Conservation (phyloP, 1,140 invertebrate genomes). For the Leptinotarsa undecemlineata region DNA sequence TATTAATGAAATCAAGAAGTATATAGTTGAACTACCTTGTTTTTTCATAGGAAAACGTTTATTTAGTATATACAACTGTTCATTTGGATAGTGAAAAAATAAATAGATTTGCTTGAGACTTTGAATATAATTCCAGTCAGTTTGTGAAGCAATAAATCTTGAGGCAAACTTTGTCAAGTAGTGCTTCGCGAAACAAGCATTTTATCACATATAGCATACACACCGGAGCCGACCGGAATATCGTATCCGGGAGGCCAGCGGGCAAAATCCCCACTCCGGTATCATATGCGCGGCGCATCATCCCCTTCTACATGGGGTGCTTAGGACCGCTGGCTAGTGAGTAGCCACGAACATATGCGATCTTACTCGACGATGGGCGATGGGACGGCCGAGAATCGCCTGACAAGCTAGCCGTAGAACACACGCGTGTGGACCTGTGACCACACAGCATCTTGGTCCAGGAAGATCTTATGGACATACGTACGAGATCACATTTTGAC, state of each 20-base stretch:
- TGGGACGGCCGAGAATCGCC: slow-evolving; percentile 44
- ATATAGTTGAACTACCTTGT: too few relatives aligned
- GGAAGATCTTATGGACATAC: slow-evolving; percentile 26
- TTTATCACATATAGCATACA: slow-evolving; percentile 9
- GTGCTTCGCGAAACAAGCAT: background rate
- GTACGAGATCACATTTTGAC: slow-evolving; percentile 15
- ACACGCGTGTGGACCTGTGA: slow-evolving; percentile 56
- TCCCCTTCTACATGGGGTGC: slow-evolving; percentile 48
- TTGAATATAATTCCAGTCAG: too few relatives aligned
- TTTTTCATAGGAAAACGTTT: too few relatives aligned
- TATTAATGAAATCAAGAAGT: too few relatives aligned
- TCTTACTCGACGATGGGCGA: slow-evolving; percentile 41
- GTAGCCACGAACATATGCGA: slow-evolving; percentile 49
- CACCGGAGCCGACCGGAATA: slow-evolving; percentile 47
- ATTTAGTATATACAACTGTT: too few relatives aligned
- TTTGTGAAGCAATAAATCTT: too few relatives aligned
- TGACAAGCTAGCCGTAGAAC: slow-evolving; percentile 48
- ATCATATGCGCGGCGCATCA: slow-evolving; percentile 46
- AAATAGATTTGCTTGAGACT: too few relatives aligned
- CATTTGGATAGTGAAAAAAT: too few relatives aligned
- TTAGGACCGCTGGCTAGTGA: slow-evolving; percentile 54
- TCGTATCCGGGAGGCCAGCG: slow-evolving; percentile 45
- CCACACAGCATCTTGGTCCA: slow-evolving; percentile 54
- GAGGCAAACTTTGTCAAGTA: background rate
- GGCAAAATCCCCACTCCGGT: slow-evolving; percentile 43